Conservation (phyloP, 1,140 invertebrate genomes). For the Cryptotermes secundus region DNA sequence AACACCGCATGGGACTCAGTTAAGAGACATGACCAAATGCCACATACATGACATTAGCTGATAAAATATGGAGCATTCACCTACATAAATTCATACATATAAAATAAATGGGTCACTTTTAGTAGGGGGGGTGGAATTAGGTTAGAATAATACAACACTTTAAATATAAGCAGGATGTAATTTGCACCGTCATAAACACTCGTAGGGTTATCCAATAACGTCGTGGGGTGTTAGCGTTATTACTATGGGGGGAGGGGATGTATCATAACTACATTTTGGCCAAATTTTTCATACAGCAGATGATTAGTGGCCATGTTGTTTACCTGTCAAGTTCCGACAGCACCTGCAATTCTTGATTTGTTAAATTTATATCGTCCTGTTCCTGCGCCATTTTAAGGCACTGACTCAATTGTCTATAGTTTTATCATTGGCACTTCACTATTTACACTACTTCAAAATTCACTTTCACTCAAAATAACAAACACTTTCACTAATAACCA, state of each 20-base stretch:
- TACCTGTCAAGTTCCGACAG: constrained; percentile 85
- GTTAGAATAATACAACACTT: not conserved
- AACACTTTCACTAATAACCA: constrained; percentile 26
- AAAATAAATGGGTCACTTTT: not conserved
- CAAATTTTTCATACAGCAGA: not conserved
- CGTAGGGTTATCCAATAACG: not conserved
- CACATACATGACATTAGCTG: too few species aligned
- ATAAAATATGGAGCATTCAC: too few species aligned
- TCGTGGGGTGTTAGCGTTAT: not conserved
- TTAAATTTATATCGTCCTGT: constrained; percentile 56
- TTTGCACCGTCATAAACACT: not conserved
- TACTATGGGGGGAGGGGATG: not conserved
- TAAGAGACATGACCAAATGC: too few species aligned
- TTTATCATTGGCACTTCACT: constrained; percentile 25
- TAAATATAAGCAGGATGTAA: not conserved
- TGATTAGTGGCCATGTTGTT: constrained; percentile 35
- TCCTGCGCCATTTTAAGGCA: constrained; percentile 41
- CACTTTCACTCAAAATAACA: constrained; percentile 33
- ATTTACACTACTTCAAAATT: constrained; percentile 6
- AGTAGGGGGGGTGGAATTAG: not conserved
- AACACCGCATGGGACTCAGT: too few species aligned
- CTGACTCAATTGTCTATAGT: not conserved
- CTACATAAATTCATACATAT: not conserved
- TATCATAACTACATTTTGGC: not conserved
- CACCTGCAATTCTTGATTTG: constrained; percentile 75